Evolutionary conservation across 2,113 vertebrate genomes (phyloP).

Genomic region (Myodes glareolus): DNA sequence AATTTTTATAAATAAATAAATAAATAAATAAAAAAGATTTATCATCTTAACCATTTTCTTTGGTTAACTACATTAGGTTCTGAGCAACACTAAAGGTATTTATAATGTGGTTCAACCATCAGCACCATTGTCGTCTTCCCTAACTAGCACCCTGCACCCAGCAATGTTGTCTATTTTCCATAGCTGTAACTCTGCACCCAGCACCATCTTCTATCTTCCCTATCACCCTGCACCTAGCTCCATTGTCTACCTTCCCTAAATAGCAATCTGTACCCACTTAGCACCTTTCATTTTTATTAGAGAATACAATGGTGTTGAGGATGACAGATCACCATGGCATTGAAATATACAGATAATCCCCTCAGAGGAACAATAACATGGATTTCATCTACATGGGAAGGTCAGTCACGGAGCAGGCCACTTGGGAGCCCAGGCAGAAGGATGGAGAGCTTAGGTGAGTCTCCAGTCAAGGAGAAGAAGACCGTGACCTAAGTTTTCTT

Average conservation of each 20-base stretch:
- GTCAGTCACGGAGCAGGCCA: background rate
- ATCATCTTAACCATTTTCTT: background rate
- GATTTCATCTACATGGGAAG: background rate
- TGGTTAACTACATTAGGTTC: background rate
- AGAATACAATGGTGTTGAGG: background rate
- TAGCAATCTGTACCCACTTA: background rate
- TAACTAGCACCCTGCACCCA: background rate
- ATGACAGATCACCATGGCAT: too few relatives aligned
- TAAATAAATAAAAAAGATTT: too few relatives aligned
- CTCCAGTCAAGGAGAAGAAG: rapidly evolving
- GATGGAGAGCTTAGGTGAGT: background rate
- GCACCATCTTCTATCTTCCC: background rate
- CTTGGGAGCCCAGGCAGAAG: background rate
- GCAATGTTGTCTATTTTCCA: background rate
- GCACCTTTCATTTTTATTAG: background rate
- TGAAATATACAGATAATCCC: background rate
- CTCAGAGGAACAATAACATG: background rate
- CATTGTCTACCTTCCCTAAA: background rate
- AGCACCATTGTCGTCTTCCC: background rate
- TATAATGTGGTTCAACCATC: background rate
- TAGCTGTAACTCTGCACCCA: background rate
- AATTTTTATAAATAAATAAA: too few relatives aligned
- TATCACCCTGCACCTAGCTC: too few relatives aligned
- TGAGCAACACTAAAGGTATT: background rate
- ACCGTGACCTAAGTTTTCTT: background rate